phyloP scores from a whole-genome alignment of 2,113 vertebrate genomes.

The Corvus cornix region DNA sequence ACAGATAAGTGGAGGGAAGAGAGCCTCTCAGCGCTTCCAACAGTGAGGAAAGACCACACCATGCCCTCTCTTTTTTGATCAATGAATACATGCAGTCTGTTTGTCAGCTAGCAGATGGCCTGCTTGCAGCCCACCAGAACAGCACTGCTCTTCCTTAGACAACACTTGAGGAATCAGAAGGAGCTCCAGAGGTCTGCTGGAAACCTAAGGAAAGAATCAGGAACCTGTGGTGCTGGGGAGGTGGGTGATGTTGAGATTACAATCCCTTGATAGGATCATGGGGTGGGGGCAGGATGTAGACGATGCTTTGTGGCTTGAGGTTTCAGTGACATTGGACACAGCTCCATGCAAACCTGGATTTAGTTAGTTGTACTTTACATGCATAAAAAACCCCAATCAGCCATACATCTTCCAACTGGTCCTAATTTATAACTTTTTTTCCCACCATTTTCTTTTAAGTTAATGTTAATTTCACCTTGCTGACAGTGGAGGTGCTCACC shows the following conservation, averaged over 20 bases:
- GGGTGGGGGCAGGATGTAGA: background rate
- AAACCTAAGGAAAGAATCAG: background rate
- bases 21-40: background rate
- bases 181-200: background rate
- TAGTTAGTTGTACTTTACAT: background rate
- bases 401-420: background rate
- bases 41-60: background rate
- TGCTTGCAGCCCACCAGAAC: background rate
- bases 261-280: background rate
- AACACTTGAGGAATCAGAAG: background rate
- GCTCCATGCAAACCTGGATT: background rate
- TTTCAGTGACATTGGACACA: background rate
- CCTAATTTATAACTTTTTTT: background rate
- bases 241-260: background rate
- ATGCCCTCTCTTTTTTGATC: background rate
- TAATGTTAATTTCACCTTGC: slow-evolving; percentile 36
- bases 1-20: background rate
- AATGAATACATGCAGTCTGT: background rate
- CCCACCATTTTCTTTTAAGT: background rate
- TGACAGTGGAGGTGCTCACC: slow-evolving; percentile 9
- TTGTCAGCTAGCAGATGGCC: background rate
- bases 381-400: background rate
- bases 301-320: background rate
- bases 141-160: background rate
- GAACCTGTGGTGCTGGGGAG: background rate